Conservation (phyloP, 2,888 invertebrate genomes). For the Drosophila meridiana region DNA sequence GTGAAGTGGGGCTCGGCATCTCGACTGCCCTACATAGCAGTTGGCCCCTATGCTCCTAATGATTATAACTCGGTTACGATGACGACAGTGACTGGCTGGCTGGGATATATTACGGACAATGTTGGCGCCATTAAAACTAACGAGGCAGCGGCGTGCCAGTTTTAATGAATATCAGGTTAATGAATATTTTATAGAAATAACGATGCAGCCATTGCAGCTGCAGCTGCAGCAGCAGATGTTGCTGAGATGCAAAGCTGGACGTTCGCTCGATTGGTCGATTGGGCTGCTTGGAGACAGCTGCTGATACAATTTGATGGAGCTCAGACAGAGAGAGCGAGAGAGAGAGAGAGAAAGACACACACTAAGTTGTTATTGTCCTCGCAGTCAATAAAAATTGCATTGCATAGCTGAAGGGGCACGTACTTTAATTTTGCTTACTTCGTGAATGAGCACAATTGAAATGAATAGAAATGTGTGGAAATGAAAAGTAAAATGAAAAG, state of each 20-base stretch:
- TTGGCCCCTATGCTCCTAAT: constrained; percentile 29
- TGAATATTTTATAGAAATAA: constrained; percentile 69
- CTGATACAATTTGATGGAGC: not conserved
- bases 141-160: constrained; percentile 51
- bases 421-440: constrained; percentile 77
- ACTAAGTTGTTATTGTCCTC: not conserved
- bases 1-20: not conserved
- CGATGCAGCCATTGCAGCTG: not conserved
- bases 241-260: not conserved
- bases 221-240: not conserved
- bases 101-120: constrained; percentile 21
- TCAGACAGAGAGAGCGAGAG: not conserved
- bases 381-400: constrained; percentile 75
- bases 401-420: constrained; percentile 71
- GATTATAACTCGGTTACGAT: constrained; percentile 44
- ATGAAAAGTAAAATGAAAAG: constrained; percentile 21
- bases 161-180: constrained; percentile 76
- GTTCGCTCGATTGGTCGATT: not conserved
- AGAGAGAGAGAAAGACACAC: too few species aligned
- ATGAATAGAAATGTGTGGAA: constrained; percentile 64
- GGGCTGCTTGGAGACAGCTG: not conserved
- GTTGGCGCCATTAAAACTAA: constrained; percentile 71
- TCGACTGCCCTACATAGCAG: constrained; percentile 35
- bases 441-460: constrained; percentile 76
- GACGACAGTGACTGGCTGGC: constrained; percentile 27